phyloP scores from a whole-genome alignment of 2,888 invertebrate genomes.

The Drepanosiphum platanoidis region DNA sequence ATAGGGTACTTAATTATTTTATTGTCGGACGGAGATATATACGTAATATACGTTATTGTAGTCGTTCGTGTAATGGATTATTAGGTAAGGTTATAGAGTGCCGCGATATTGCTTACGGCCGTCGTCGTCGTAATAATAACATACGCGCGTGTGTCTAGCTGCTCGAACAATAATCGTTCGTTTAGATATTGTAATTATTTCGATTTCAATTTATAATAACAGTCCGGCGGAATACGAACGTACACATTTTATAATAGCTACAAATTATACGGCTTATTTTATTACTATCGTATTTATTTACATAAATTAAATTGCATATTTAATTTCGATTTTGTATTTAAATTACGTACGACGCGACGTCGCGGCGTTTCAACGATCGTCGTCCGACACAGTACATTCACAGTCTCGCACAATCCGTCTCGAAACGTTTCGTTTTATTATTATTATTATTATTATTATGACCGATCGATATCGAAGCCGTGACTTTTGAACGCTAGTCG shows the following conservation, averaged over 20 bases:
- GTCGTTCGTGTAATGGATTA: too few relatives aligned
- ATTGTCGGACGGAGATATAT: not conserved
- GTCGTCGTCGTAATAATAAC: not conserved
- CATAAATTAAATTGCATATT: not conserved
- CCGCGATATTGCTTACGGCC: too few relatives aligned
- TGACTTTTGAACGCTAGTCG: not conserved
- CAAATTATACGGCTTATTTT: not conserved
- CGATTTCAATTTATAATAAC: not conserved
- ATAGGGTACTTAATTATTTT: not conserved
- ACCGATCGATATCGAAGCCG: not conserved
- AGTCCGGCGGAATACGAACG: too few relatives aligned
- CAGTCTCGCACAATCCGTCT: not conserved
- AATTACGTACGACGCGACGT: not conserved
- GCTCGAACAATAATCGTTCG: not conserved
- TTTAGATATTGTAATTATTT: not conserved
- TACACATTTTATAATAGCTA: not conserved
- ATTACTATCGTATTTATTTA: not conserved
- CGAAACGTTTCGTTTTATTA: not conserved
- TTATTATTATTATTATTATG: not conserved
- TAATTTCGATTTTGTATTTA: not conserved
- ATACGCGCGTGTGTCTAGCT: not conserved
- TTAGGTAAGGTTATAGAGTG: too few relatives aligned
- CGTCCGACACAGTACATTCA: too few relatives aligned
- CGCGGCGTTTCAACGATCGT: too few relatives aligned
- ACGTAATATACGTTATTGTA: not conserved